These are phyloP conservation scores for Gnathonemus longibarbis DNA, from an alignment of 2,113 vertebrate species.

Conservation along the genomic window DNA sequence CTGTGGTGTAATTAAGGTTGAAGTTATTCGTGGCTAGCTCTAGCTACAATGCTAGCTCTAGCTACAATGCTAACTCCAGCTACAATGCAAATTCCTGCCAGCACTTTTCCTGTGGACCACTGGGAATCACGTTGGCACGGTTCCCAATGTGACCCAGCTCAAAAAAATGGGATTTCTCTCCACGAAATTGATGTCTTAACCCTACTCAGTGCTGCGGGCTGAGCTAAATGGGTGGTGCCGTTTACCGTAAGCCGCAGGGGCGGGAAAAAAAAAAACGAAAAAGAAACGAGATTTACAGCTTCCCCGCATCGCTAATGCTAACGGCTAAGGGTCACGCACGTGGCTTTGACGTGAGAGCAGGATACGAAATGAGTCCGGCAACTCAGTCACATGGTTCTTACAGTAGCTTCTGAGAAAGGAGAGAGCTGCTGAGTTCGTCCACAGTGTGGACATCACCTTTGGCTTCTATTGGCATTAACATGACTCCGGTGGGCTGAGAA, in stretches of 20 bases:
- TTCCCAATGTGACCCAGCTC: neutral
- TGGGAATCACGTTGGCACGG: neutral
- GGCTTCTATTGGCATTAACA: neutral
- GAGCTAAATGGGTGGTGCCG: neutral
- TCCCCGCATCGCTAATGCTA: neutral
- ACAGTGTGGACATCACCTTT: neutral
- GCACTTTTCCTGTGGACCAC: neutral
- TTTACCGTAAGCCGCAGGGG: neutral
- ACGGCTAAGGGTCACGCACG: neutral
- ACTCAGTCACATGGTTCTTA: neutral
- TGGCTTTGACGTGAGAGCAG: neutral
- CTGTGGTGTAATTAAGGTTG: neutral
- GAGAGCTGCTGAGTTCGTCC: neutral
- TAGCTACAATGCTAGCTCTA: neutral
- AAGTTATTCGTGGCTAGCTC: neutral
- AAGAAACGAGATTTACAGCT: neutral
- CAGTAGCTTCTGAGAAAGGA: neutral
- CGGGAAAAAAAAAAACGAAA: neutral
- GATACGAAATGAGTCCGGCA: neutral
- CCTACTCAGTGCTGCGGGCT: neutral
- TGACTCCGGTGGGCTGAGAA: neutral
- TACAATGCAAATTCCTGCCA: neutral
- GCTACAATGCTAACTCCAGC: neutral
- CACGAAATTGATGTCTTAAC: constrained; percentile 9
- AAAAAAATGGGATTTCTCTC: neutral